Conservation (phyloP, 1,140 invertebrate species). For the Heterodera carotae region DNA sequence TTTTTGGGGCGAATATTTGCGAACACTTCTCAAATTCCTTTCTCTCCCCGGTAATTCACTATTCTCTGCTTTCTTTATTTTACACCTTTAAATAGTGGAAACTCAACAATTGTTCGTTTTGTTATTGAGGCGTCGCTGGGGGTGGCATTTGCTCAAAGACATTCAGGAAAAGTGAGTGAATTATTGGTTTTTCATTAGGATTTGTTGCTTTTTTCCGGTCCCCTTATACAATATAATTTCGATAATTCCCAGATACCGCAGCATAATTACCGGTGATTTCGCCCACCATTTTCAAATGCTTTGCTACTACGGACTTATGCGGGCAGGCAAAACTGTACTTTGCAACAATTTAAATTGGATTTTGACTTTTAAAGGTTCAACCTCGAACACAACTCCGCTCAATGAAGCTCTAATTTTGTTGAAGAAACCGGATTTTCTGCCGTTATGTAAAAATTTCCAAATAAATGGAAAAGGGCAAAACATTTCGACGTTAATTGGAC, state of each 20-base stretch:
- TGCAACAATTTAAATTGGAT: neutral
- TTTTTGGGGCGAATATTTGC: constrained; percentile 43
- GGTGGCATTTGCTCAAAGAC: constrained; percentile 31
- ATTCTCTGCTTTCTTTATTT: neutral
- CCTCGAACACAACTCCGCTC: constrained; percentile 4
- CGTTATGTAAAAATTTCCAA: constrained; percentile 35
- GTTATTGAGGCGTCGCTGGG: constrained; percentile 25
- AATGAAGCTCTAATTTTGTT: constrained; percentile 24
- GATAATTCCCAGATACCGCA: neutral
- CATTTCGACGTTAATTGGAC: constrained; percentile 3
- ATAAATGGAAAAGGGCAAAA: constrained; percentile 7
- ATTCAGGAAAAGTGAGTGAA: constrained; percentile 4
- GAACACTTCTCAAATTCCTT: constrained; percentile 26
- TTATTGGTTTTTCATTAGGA: neutral
- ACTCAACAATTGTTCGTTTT: constrained; percentile 36
- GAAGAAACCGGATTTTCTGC: constrained; percentile 22
- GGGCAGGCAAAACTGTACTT: neutral
- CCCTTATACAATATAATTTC: constrained; percentile 1
- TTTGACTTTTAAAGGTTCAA: neutral
- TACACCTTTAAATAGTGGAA: neutral
- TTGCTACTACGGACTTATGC: constrained; percentile 1
- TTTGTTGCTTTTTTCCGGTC: too few relatives aligned
- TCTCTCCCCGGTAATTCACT: constrained; percentile 20
- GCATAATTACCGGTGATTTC: constrained; percentile 17
- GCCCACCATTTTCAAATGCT: constrained; percentile 5